Conservation (phyloP, 2,888 invertebrate genomes). For the Nysson spinosus region DNA sequence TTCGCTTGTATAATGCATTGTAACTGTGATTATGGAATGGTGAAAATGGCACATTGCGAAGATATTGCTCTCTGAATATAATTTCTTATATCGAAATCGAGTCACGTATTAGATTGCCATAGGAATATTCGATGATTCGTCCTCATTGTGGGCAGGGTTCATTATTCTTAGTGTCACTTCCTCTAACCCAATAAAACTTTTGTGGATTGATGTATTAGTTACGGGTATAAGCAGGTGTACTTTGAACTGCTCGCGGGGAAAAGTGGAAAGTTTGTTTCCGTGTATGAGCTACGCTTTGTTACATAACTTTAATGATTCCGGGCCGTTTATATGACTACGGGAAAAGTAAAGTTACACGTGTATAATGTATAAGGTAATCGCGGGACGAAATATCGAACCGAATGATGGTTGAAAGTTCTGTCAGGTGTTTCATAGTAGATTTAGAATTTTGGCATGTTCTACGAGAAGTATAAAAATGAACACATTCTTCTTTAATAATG, state of each 20-base stretch:
- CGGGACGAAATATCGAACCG: conserved; percentile 18
- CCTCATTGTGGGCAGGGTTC: background rate
- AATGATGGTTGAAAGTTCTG: background rate
- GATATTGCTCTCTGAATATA: conserved; percentile 27
- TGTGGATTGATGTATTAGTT: conserved; percentile 24
- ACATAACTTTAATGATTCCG: conserved; percentile 38
- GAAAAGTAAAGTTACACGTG: conserved; percentile 13
- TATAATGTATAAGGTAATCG: conserved; percentile 20
- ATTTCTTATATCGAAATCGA: conserved; percentile 37
- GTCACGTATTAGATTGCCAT: conserved; percentile 25
- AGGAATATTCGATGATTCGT: conserved; percentile 23
- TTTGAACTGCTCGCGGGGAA: background rate
- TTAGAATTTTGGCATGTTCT: too few species aligned
- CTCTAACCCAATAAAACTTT: conserved; percentile 12
- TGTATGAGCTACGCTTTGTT: conserved; percentile 1
- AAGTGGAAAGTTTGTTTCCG: conserved; percentile 23
- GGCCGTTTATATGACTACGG: conserved; percentile 16
- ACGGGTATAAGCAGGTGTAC: background rate
- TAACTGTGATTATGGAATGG: too few species aligned
- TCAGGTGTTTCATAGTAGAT: too few species aligned
- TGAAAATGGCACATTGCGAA: too few species aligned
- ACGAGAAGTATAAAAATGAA: too few species aligned
- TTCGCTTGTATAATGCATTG: too few species aligned
- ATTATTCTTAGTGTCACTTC: conserved; percentile 25
- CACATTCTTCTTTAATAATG: too few species aligned